Evolutionary conservation across 2,888 invertebrate genomes (phyloP).

Genomic region (Nomada hirtipes): DNA sequence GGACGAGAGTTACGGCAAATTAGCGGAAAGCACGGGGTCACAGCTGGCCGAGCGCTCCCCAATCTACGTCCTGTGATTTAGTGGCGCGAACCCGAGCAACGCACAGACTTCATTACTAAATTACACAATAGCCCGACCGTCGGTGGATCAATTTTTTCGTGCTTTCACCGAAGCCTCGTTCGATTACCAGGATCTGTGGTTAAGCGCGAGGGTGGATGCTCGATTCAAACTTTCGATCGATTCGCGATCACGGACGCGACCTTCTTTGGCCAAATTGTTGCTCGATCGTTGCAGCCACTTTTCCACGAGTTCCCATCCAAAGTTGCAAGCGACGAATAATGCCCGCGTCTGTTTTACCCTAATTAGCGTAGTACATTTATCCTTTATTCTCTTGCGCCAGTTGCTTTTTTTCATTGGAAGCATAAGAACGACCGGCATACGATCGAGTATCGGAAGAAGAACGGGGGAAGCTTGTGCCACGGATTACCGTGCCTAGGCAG

Average conservation of each 20-base stretch:
- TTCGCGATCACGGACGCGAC: background rate
- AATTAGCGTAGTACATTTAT: too few relatives aligned
- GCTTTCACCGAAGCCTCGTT: conserved; percentile 41
- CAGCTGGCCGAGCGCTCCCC: conserved; percentile 79
- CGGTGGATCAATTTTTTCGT: conserved; percentile 66
- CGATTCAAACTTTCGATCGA: background rate
- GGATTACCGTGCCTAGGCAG: too few relatives aligned
- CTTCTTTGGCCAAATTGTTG: background rate
- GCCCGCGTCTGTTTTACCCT: too few relatives aligned
- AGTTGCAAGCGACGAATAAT: too few relatives aligned
- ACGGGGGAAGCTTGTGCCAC: too few relatives aligned
- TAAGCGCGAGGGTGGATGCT: conserved; percentile 27
- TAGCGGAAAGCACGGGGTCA: conserved; percentile 79
- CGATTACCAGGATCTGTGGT: conserved; percentile 52
- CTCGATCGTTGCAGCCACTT: too few relatives aligned
- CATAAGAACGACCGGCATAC: too few relatives aligned
- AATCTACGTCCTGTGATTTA: conserved; percentile 80
- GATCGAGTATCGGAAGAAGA: too few relatives aligned
- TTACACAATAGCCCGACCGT: conserved; percentile 72
- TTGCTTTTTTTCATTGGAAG: too few relatives aligned
- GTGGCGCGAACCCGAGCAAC: conserved; percentile 72
- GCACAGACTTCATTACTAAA: conserved; percentile 80
- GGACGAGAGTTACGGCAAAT: conserved; percentile 73
- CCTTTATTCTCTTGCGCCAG: too few relatives aligned
- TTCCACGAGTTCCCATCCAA: background rate